Conservation (phyloP, 1,140 invertebrate genomes). For the Drosophila ficusphila region DNA sequence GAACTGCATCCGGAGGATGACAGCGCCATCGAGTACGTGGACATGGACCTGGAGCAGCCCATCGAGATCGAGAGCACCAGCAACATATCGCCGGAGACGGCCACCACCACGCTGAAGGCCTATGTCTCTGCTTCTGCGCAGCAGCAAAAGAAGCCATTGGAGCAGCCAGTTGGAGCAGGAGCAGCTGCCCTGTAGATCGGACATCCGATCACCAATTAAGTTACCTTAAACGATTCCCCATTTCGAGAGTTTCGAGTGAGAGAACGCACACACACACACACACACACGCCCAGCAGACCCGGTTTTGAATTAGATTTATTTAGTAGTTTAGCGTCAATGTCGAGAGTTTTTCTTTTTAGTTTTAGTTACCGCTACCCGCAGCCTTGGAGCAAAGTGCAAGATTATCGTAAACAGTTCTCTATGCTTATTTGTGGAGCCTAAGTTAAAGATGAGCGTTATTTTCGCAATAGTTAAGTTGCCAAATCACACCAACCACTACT, state of each 20-base stretch:
- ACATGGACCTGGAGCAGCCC: constrained; percentile 75
- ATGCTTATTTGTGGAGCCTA: constrained; percentile 20
- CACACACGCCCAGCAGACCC: constrained; percentile 47
- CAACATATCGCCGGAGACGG: constrained; percentile 61
- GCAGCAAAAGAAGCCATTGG: constrained; percentile 21
- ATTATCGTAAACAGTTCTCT: constrained; percentile 49
- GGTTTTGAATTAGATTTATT: constrained; percentile 72
- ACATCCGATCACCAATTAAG: not conserved
- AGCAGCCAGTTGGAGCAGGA: constrained; percentile 19
- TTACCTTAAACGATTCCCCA: constrained; percentile 12
- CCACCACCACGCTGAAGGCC: constrained; percentile 48
- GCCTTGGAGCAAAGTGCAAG: constrained; percentile 65
- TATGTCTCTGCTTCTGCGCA: constrained; percentile 26
- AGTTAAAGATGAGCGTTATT: constrained; percentile 39
- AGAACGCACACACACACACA: constrained; percentile 64
- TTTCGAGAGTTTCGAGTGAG: constrained; percentile 23
- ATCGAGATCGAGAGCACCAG: constrained; percentile 70
- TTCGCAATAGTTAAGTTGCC: constrained; percentile 52
- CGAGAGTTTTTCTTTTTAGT: constrained; percentile 24
- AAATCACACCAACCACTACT: constrained; percentile 28
- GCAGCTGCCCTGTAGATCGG: constrained; percentile 36
- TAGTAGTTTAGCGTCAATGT: constrained; percentile 64
- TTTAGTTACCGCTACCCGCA: constrained; percentile 2
- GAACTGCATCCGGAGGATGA: constrained; percentile 75
- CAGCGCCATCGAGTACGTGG: constrained; percentile 78